A percentile compares a stretch with the other conserved stretches of the same genome.
Conservation (phyloP, 2,113 vertebrate genomes). For the Cheilinus undulatus region DNA sequence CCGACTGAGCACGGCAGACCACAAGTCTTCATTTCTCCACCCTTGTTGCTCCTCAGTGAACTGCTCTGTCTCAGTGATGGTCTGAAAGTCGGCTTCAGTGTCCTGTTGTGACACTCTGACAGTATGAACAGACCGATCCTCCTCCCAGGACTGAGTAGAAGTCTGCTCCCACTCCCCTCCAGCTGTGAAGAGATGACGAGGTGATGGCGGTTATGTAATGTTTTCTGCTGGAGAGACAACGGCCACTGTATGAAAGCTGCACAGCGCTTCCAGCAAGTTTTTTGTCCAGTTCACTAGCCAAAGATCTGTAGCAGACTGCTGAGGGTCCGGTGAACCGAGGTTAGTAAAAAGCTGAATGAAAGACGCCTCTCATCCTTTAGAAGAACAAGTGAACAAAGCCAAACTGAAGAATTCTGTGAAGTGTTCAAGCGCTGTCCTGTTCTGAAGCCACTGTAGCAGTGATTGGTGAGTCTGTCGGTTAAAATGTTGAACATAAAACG, state of each 20-base stretch:
- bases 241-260: constrained; percentile 25
- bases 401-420: background rate
- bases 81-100: constrained; percentile 34
- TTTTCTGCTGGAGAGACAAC: constrained; percentile 11
- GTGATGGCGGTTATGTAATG: constrained; percentile 49
- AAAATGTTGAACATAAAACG: constrained; percentile 19
- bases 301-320: constrained; percentile 20
- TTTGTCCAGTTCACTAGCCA: constrained; percentile 24
- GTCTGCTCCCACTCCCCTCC: constrained; percentile 46
- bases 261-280: constrained; percentile 50
- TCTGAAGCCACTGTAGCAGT: constrained; percentile 10
- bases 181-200: constrained; percentile 69
- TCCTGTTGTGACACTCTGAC: constrained; percentile 30
- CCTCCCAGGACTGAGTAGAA: constrained; percentile 50
- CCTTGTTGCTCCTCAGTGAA: constrained; percentile 28
- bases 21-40: constrained; percentile 47
- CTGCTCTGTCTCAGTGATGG: constrained; percentile 33
- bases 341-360: constrained; percentile 58
- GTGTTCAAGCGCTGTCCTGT: background rate
- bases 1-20: constrained; percentile 52
- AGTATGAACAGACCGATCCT: constrained; percentile 31
- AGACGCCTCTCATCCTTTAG: constrained; percentile 9
- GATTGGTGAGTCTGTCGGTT: constrained; percentile 21
- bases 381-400: constrained; percentile 5
- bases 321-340: constrained; percentile 33